A percentile compares a stretch with the other conserved stretches of the same genome.
Conservation (phyloP, 2,888 invertebrate species). For the Temnothorax ravouxi region DNA sequence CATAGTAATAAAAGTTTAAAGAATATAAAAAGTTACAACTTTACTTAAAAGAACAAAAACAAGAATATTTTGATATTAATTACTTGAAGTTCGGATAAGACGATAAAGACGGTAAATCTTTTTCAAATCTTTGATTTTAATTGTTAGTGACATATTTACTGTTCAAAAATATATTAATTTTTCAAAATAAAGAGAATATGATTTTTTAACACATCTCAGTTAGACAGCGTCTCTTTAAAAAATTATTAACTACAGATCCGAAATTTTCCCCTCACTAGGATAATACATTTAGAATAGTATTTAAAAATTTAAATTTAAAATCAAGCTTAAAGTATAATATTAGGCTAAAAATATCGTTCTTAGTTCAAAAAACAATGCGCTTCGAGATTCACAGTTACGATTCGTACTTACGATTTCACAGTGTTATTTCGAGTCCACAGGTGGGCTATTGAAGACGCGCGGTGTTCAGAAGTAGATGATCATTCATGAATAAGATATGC, state of each 20-base stretch:
- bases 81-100: background rate
- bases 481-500: constrained; percentile 72
- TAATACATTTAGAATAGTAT: background rate
- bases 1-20: background rate
- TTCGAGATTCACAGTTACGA: constrained; percentile 20
- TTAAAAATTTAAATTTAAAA: background rate
- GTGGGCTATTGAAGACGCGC: constrained; percentile 61
- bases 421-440: constrained; percentile 55
- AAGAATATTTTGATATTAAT: background rate
- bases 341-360: background rate
- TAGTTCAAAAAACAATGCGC: background rate
- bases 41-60: background rate
- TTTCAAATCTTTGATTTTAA: background rate
- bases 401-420: constrained; percentile 46
- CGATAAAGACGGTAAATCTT: background rate
- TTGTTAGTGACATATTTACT: background rate
- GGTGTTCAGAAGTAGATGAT: constrained; percentile 59
- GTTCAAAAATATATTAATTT: background rate
- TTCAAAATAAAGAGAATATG: background rate
- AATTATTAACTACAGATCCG: background rate
- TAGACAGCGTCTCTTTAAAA: background rate
- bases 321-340: background rate
- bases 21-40: background rate
- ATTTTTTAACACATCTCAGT: background rate
- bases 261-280: background rate